Percentiles rank a stretch among this genome's conserved stretches.
phyloP scores from a whole-genome alignment of 2,888 invertebrate species.

The Yponomeuta plumbellus region DNA sequence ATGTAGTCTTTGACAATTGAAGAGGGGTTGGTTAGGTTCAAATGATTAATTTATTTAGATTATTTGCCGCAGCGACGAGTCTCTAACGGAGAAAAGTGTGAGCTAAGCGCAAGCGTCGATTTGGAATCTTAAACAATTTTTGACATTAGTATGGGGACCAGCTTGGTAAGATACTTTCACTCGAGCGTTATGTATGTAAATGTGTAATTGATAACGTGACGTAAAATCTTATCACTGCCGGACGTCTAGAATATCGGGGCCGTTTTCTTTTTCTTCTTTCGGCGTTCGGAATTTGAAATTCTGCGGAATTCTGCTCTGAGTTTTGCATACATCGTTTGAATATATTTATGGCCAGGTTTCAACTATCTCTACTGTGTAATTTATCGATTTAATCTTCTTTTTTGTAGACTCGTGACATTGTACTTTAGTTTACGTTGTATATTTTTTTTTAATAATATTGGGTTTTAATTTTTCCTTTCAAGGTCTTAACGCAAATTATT shows the following conservation, averaged over 20 bases:
- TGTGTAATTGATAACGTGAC: conserved; percentile 66
- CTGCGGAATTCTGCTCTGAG: background rate
- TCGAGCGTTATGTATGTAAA: conserved; percentile 71
- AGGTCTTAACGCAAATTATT: no score
- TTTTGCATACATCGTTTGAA: background rate
- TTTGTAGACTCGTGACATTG: no score
- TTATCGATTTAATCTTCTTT: no score
- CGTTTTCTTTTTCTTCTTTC: conserved; percentile 11
- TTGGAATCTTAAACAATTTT: conserved; percentile 69
- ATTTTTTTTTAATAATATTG: no score
- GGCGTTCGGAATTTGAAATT: background rate
- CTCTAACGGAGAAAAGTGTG: conserved; percentile 65
- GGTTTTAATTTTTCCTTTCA: no score
- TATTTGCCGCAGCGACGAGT: conserved; percentile 59
- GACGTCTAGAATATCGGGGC: conserved; percentile 11
- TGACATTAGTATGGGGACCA: conserved; percentile 65
- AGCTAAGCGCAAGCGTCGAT: conserved; percentile 46
- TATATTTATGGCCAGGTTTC: conserved; percentile 1
- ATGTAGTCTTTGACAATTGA: conserved; percentile 45
- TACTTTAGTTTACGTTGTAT: no score
- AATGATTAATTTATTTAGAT: conserved; percentile 67
- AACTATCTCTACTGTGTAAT: background rate
- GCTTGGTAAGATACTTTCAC: conserved; percentile 63
- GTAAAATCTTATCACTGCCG: conserved; percentile 38
- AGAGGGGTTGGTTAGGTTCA: conserved; percentile 57